Base-by-base conservation (phyloP, 2,888 invertebrate genomes). In the Biston betularia region DNA sequence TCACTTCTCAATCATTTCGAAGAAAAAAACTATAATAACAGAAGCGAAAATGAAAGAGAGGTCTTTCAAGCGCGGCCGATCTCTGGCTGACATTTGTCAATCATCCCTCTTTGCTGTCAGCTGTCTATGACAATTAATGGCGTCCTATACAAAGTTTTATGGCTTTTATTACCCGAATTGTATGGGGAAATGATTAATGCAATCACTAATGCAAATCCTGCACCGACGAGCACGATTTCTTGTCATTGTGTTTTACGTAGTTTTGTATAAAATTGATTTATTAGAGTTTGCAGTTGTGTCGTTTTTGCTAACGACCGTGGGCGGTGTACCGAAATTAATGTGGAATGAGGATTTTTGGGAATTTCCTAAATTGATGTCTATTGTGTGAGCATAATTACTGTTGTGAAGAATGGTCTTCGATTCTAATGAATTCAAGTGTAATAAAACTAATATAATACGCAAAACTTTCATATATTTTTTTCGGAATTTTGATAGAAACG, bases 111-210 rank as follows among this genome's bases (percentile, higher is more conserved):
- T 79, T 81, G 79, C 88, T 90, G 90, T 89, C 89, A 89, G 78
- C 86, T 90, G 93, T 90, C 93, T 90, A 92, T 93, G 92, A 93
- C 93, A 93, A 93, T 92, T 92, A 92, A 93, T 93, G 92, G 86
- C 86, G 75, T 80, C 79, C 88, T 81, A 91, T 92, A 89, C 88
- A 92, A 86, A 90, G 88, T 90, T 92, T 90, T 91, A 91, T 90
- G 88, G 91, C 84, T 87, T 89, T 90, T 91, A 90, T 92, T 91
- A 82, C 86, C 79, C 86, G 83, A 78, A 89, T 90, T 90, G 90
- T 91, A 82, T 80, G 83, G 76, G 79, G 79, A 87, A 83, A 93
- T 93, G 93, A 93, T 93, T 92, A 93, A 93, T 93, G 93, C 82
- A 91, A 90, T 88, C 88, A 85, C 92, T 93, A 93, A 93, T 93